Evolutionary conservation across 2,888 invertebrate genomes (phyloP), one percentile per base, ranked within the genome.

Genomic region (Orthonychiurus folsomi): DNA sequence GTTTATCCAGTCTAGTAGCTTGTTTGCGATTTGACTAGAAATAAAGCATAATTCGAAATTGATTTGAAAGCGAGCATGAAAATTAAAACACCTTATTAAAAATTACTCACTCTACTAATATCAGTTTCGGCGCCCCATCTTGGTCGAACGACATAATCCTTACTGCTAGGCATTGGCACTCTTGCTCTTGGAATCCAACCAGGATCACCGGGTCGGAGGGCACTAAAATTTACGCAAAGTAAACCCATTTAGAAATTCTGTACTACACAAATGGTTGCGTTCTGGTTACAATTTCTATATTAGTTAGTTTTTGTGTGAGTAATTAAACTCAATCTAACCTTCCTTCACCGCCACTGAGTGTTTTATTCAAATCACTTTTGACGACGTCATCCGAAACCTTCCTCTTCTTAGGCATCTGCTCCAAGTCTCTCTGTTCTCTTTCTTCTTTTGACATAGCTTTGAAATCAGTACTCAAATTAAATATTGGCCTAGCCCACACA

Each of bases 401-500:
- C 60, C 80, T 75, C 63, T 78, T 77, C 62, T 81, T 78, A 64
- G 88, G 84, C 79, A 89, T 85, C 80, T 92, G 91, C 72, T 92
- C 90, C 74, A 89, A 82, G 79, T 95, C 95, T 71, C 96, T 82
- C 77, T 93, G 90, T 77, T 93, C 85, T 50, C 97, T 83, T 78
- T 99, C 97, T 79, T 97, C 95, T 76, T 88, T 88, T 3, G 88
- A 85, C 81, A 99, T 83, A 1, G 92, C 89, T 84, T 89, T 90
- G 76, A 90, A 93, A 78, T 95, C 91, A 15, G 91, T 86, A 25
- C 91, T 90, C 63, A 97, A 81, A 81, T 96, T 95, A 79, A 99
- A 97, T 71, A 99, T 96, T 1, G 97, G 96, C 18, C 97, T 80
- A 0, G 96, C 93, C 97, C 99, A 99, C 79, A 95, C 94, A 67